Base-by-base conservation (phyloP, 2,113 vertebrate species). In the Sitta europaea region DNA sequence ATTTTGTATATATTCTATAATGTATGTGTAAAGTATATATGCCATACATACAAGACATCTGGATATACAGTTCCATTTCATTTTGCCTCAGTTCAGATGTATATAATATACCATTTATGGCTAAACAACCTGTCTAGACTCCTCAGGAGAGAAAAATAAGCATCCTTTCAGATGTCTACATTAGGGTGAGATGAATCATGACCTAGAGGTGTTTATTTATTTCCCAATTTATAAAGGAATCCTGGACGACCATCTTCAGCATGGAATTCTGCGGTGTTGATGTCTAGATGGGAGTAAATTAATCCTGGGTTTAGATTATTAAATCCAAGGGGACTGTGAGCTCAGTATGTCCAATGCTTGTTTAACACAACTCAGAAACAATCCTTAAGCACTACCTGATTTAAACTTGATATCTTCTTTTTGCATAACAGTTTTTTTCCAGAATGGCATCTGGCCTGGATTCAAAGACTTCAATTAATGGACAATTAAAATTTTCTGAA, bases 71-170 rank as follows among this genome's bases (percentile, higher is more conserved):
- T 59, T 87, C 65, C 16, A n/a, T 89, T 91, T 45, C 16, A 91
- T 50, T 91, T 91, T 81, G 20, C 77, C 51, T 78, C 71, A 51
- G 33, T 89, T 92, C 53, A 84, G 33, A 28, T 55, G 59, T 51
- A 40, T 67, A 31, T 91, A 89, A 81, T 53, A 33, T 4, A 81
- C 75, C 35, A 78, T 78, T 74, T 85, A 59, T 57, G 73, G 68
- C 65, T 93, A 36, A 87, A 53, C 65, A 63, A 89, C 65, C 81
- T 87, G 92, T 91, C 84, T 87, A 94, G 80, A 91, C 87, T 91
- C n/a, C 62, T 77, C 31, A 1, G 10, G 48, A 40, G 33, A 81
- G 73, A 85, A 96, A 94, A 96, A 81, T 55, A 96, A 93, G 43
- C 84, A 43, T 10, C 0, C 0, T 85, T 94, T 89, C 87, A 90